phyloP scores from a whole-genome alignment of 2,888 invertebrate species.

The Microctonus hyperodae region DNA sequence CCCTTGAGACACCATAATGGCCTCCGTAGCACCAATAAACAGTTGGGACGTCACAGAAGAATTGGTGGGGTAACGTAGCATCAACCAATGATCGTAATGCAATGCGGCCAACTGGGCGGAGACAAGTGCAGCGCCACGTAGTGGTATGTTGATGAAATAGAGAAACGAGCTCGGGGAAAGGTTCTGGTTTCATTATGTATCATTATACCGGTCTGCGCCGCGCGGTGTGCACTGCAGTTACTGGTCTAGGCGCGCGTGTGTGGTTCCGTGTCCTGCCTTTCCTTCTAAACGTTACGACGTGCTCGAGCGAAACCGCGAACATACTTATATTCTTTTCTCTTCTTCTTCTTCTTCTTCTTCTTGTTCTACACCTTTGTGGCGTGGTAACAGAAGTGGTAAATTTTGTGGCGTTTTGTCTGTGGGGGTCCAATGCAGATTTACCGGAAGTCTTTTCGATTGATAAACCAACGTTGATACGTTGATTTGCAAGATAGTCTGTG shows the following conservation, averaged over 20 bases:
- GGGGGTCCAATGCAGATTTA: neutral
- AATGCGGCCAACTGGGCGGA: conserved; percentile 8
- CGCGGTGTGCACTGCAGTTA: conserved; percentile 63
- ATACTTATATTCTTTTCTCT: conserved; percentile 32
- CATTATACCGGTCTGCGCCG: conserved; percentile 64
- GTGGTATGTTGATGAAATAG: conserved; percentile 48
- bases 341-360: conserved; percentile 20
- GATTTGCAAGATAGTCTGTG: neutral
- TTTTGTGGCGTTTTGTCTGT: conserved; percentile 14
- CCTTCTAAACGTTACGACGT: conserved; percentile 42
- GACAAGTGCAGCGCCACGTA: conserved; percentile 49
- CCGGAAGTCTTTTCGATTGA: neutral
- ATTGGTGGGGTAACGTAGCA: conserved; percentile 41
- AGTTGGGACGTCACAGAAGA: conserved; percentile 38
- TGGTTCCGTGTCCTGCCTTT: conserved; percentile 49
- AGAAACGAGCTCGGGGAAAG: conserved; percentile 58
- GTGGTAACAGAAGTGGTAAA: conserved; percentile 25
- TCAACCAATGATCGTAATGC: conserved; percentile 46
- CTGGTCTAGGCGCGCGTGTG: conserved; percentile 59
- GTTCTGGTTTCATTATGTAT: conserved; percentile 63
- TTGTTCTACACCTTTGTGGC: conserved; percentile 10
- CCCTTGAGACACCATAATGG: conserved; percentile 58
- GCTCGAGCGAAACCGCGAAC: conserved; percentile 37
- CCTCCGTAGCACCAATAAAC: conserved; percentile 49
- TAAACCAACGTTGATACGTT: conserved; percentile 1